Percentiles rank a stretch among this genome's conserved stretches.
phyloP scores from a whole-genome alignment of 2,797 vertebrate genomes.

The Oophaga sylvatica region DNA sequence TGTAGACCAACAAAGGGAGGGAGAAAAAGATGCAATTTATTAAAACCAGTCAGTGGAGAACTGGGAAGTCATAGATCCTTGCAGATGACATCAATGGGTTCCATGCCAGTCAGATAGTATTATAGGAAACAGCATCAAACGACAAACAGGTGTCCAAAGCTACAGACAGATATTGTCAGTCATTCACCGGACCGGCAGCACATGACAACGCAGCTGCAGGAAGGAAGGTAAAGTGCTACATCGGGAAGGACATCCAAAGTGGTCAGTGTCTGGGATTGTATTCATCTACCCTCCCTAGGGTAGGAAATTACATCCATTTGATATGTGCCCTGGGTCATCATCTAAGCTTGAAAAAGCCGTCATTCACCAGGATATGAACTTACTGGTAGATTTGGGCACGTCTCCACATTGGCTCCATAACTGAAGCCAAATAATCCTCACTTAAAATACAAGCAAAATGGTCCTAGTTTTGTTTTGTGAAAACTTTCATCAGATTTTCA shows the following conservation, averaged over 20 bases:
- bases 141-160: not conserved
- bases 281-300: not conserved
- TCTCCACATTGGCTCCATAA: not conserved
- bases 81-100: not conserved
- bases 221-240: constrained; percentile 6
- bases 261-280: not conserved
- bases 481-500: too few relatives aligned
- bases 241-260: not conserved
- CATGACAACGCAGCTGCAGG: not conserved
- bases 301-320: constrained; percentile 21
- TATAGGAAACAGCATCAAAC: not conserved
- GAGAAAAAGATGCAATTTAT: not conserved
- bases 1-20: not conserved
- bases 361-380: constrained; percentile 4
- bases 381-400: not conserved
- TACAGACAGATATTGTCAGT: constrained; percentile 3
- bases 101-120: constrained; percentile 2
- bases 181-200: not conserved
- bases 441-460: too few relatives aligned
- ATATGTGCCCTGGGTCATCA: not conserved
- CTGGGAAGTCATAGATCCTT: not conserved
- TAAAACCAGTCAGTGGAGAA: not conserved
- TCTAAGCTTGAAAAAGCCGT: not conserved
- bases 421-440: not conserved
- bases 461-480: too few relatives aligned